Evolutionary conservation across 2,888 invertebrate genomes (phyloP).

Genomic region (Elgonia sp.): DNA sequence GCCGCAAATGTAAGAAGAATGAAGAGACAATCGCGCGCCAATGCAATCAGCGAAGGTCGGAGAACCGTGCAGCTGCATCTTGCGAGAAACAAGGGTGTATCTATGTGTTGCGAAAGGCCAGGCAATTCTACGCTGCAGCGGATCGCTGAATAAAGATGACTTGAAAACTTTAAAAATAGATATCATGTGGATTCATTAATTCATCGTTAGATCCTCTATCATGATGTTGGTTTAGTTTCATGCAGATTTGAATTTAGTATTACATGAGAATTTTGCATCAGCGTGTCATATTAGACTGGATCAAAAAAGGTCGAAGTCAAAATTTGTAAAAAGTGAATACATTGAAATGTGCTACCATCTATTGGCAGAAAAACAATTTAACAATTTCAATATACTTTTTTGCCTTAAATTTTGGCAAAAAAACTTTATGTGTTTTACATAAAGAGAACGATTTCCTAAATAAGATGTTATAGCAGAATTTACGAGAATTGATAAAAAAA

Average conservation of each 20-base stretch:
- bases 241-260: neutral
- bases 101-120: conserved; percentile 39
- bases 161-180: neutral
- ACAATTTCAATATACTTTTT: no score
- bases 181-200: neutral
- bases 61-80: conserved; percentile 57
- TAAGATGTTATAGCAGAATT: no score
- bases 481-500: no score
- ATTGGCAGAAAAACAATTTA: no score
- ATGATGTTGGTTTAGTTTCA: neutral
- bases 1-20: conserved; percentile 21
- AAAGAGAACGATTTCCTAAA: no score
- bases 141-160: conserved; percentile 13
- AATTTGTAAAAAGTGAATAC: no score
- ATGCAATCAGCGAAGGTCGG: conserved; percentile 58
- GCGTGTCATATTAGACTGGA: neutral
- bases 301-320: no score
- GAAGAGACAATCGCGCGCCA: conserved; percentile 57
- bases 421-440: no score
- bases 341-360: no score
- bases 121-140: conserved; percentile 20
- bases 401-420: no score
- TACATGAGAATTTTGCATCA: neutral
- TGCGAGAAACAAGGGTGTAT: conserved; percentile 28
- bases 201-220: neutral